phyloP scores from a whole-genome alignment of 2,113 vertebrate species.

The Aplodontia rufa region DNA sequence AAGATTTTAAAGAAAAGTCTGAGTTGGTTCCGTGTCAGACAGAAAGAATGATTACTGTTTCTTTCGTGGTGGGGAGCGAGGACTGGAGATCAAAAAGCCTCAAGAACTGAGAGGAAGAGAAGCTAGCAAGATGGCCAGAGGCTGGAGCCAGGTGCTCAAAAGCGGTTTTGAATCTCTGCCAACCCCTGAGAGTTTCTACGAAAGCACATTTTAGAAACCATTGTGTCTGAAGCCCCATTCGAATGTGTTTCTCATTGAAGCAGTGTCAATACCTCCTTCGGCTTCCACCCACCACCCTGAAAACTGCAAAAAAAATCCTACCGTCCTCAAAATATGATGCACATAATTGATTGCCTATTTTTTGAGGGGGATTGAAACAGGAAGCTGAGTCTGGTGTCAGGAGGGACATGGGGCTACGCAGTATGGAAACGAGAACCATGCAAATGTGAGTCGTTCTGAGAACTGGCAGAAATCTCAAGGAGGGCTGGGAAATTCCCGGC shows the following conservation, averaged over 20 bases:
- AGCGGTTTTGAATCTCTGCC: not conserved
- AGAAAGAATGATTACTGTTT: not conserved
- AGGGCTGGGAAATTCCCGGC: not conserved
- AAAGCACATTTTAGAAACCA: not conserved
- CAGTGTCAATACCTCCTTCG: not conserved
- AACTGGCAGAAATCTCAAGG: not conserved
- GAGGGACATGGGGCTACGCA: not conserved
- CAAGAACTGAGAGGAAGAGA: not conserved
- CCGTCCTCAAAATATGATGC: not conserved
- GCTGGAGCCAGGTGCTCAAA: not conserved
- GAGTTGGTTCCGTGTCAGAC: not conserved
- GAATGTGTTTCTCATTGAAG: not conserved
- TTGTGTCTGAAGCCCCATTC: not conserved
- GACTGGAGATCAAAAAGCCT: not conserved
- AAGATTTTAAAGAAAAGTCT: not conserved
- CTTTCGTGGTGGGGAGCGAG: fast-evolving
- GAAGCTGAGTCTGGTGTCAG: not conserved
- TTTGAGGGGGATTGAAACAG: not conserved
- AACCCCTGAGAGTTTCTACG: fast-evolving
- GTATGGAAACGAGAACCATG: not conserved
- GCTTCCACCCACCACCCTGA: not conserved
- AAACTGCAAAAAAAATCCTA: not conserved
- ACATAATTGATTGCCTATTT: not conserved
- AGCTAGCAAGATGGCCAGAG: not conserved
- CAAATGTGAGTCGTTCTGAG: not conserved